Evolutionary conservation across 2,888 invertebrate genomes (phyloP).

Genomic region (Iselma pallidipennis): DNA sequence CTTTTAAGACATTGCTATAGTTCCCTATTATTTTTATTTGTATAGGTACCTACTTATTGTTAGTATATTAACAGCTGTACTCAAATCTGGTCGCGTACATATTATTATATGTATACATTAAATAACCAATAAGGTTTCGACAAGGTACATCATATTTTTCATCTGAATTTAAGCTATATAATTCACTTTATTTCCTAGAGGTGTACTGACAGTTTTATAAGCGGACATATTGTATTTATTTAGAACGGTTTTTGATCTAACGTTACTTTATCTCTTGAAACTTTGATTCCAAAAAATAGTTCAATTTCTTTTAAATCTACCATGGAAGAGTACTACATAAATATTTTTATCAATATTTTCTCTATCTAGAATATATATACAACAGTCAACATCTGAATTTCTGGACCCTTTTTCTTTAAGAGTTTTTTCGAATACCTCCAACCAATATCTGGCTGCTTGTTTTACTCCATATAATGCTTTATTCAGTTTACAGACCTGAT

Average conservation of each 20-base stretch:
- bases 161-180: slow-evolving; percentile 12
- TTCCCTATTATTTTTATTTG: slow-evolving; percentile 31
- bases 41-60: slow-evolving; percentile 32
- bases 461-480: slow-evolving; percentile 23
- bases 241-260: slow-evolving; percentile 24
- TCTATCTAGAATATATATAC: slow-evolving; percentile 11
- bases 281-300: slow-evolving; percentile 15
- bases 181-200: slow-evolving; percentile 30
- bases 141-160: slow-evolving; percentile 13
- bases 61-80: slow-evolving; percentile 33
- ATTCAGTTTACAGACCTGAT: slow-evolving; percentile 14
- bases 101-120: slow-evolving; percentile 19
- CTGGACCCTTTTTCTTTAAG: slow-evolving; percentile 1
- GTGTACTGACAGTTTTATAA: slow-evolving; percentile 30
- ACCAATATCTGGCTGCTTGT: slow-evolving; percentile 22
- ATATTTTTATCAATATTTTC: slow-evolving; percentile 1
- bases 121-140: slow-evolving; percentile 16
- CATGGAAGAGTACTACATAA: slow-evolving; percentile 22
- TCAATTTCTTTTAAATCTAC: slow-evolving; percentile 28
- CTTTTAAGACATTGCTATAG: slow-evolving; percentile 31
- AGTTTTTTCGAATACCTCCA: slow-evolving; percentile 5
- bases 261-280: slow-evolving; percentile 10
- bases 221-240: slow-evolving; percentile 32
- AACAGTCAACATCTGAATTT: slow-evolving; percentile 13
- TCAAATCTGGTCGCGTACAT: slow-evolving; percentile 12